These are phyloP conservation scores for Microcebus jonahi DNA, from an alignment of 2,113 vertebrate genomes.

Conservation along the genomic window DNA sequence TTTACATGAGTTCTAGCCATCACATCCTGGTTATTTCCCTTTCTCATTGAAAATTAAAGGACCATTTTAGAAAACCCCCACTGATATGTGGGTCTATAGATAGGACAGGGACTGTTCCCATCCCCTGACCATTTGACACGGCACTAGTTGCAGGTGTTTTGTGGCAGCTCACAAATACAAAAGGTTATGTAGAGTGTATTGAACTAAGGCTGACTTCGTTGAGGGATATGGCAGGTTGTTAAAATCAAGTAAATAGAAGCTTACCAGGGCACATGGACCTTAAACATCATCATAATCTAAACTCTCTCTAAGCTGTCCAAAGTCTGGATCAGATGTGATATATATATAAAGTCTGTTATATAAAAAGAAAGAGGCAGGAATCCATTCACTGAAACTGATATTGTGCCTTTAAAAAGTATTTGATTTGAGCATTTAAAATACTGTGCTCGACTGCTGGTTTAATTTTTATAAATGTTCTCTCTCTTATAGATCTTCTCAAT, in stretches of 20 bases:
- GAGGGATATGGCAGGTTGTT: neutral
- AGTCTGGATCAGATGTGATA: slow-evolving; percentile 45
- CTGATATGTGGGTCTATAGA: neutral
- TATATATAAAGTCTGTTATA: slow-evolving; percentile 50
- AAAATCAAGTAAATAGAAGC: slow-evolving; percentile 57
- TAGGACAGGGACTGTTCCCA: neutral
- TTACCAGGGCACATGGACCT: slow-evolving; percentile 23
- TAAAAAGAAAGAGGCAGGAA: slow-evolving; percentile 66
- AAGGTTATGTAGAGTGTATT: slow-evolving; percentile 6
- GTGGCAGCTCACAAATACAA: neutral
- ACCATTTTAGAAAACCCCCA: slow-evolving; percentile 16
- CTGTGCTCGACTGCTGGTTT: slow-evolving; percentile 79
- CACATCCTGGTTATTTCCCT: neutral
- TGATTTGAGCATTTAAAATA: slow-evolving; percentile 81
- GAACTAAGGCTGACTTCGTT: slow-evolving; percentile 37
- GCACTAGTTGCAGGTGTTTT: neutral
- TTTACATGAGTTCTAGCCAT: neutral
- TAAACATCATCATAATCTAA: slow-evolving; percentile 50
- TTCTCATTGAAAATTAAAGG: neutral
- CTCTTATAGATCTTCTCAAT: slow-evolving; percentile 84
- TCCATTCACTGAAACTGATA: slow-evolving; percentile 81
- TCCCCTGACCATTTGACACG: neutral
- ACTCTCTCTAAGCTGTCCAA: neutral
- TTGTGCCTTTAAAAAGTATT: slow-evolving; percentile 79
- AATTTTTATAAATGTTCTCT: slow-evolving; percentile 87